Base-by-base conservation (phyloP, 2,113 vertebrate species). In the Solea solea region DNA sequence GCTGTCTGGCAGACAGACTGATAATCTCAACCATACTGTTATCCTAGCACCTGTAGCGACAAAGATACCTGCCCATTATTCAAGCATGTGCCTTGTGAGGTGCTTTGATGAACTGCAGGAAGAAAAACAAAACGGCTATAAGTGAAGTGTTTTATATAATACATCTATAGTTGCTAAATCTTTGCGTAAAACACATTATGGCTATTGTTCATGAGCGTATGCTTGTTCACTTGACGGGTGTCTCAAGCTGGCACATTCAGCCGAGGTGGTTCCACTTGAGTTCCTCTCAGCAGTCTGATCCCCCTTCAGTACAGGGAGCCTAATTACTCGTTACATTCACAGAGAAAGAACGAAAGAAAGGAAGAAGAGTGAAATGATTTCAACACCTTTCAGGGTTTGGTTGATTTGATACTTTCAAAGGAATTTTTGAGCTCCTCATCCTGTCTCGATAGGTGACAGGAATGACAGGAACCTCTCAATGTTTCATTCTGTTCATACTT, bases 371-470 rank as follows among this genome's bases (percentile, higher is more conserved):
- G 65, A 21, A 51, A 59, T 68, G 67, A 80, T 82, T 86, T 78
- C 11, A 69, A 60, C 52, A 64, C 16, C 59, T 77, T 79, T 76
- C 25, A 75, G 55, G 46, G 16, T 48, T 59, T 41, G 68, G 42
- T 53, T 78, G 63, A 83, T 78, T 61, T 34, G 44, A 85, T 57
- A 56, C 51, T 78, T 76, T 74, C 62, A 83, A 62, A 66, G 34
- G 56, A 68, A 69, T 55, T 61, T 34, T 61, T 39, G 13, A 52
- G 46, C 60, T 71, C 40, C 34, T 63, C 15, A 52, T 62, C 49
- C 8, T 41, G 9, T 72, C 68, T 40, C 11, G 28, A 28, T 60
- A 1, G 9, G 42, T 44, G 81, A 81, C 56, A 56, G 48, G 28
- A 63, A 49, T 41, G 59, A 11, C 28, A 9, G 55, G 25, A 41